These are phyloP conservation scores for Turritopsis dohrnii DNA, from an alignment of 30 jellyfish, hydroid and myxozoan genomes.

Conservation along the genomic window DNA sequence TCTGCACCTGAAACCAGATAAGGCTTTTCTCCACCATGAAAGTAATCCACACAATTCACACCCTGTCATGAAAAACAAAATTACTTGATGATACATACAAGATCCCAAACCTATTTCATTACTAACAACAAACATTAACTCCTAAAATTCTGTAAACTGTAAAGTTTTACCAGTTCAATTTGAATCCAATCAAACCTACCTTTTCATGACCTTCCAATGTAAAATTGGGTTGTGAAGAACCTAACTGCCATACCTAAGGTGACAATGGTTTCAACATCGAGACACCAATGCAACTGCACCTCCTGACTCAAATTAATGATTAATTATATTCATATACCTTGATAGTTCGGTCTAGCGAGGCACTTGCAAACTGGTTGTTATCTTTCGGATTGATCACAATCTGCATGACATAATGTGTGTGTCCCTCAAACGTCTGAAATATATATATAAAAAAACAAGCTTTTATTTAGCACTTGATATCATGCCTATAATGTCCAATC, in stretches of 20 bases:
- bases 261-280: neutral
- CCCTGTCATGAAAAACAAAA: constrained; percentile 70
- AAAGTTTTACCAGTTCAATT: neutral
- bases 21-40: constrained; percentile 97
- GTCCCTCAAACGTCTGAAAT: constrained; percentile 90
- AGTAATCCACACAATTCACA: constrained; percentile 90
- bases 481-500: too few relatives aligned
- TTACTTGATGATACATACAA: neutral
- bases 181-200: constrained; percentile 31
- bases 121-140: neutral
- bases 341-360: constrained; percentile 93
- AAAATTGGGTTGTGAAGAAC: constrained; percentile 87
- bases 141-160: neutral
- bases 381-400: constrained; percentile 96
- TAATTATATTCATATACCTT: constrained; percentile 45
- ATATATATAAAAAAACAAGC: too few relatives aligned
- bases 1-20: constrained; percentile 97
- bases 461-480: too few relatives aligned
- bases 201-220: constrained; percentile 97
- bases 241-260: constrained; percentile 95
- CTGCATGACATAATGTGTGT: constrained; percentile 97
- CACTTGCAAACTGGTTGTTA: constrained; percentile 98
- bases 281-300: neutral
- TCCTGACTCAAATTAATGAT: neutral
- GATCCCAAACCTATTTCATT: neutral